Conservation (phyloP, 2,797 vertebrate genomes). For the Eidolon dupreanum region DNA sequence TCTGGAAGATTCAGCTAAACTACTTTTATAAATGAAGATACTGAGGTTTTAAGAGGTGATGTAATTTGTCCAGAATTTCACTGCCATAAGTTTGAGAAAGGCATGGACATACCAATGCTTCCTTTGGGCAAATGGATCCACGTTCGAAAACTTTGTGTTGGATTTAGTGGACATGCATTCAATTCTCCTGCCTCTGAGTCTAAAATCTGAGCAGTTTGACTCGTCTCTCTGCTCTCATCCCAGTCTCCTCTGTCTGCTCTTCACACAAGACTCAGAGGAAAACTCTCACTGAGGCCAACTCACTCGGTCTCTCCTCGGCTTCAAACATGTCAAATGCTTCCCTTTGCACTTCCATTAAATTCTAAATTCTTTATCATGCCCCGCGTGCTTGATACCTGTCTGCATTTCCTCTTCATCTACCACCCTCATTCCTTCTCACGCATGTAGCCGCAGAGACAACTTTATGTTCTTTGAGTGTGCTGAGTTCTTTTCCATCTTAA, state of each 20-base stretch:
- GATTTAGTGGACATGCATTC: not conserved
- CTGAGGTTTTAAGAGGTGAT: slow-evolving; percentile 37
- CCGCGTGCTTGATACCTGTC: not conserved
- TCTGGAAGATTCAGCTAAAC: slow-evolving; percentile 56
- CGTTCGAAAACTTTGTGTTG: not conserved
- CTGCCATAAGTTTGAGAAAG: not conserved
- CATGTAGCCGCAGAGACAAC: not conserved
- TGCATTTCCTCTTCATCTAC: not conserved
- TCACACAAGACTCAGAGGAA: not conserved
- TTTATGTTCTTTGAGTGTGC: not conserved
- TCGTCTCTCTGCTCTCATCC: not conserved
- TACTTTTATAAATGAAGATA: slow-evolving; percentile 47
- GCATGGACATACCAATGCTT: not conserved
- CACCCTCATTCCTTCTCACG: not conserved
- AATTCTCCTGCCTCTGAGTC: not conserved
- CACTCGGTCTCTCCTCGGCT: not conserved
- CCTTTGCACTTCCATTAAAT: not conserved
- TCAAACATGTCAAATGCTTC: not conserved
- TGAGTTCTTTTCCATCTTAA: not conserved
- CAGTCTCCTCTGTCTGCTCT: not conserved
- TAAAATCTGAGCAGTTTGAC: not conserved
- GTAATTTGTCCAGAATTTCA: slow-evolving; percentile 27
- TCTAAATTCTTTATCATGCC: not conserved
- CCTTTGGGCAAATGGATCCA: not conserved
- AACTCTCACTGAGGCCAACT: not conserved